A percentile compares a stretch with the other conserved stretches of the same genome.
phyloP scores from a whole-genome alignment of 2,888 invertebrate species.

The Rhodophaea formosa region DNA sequence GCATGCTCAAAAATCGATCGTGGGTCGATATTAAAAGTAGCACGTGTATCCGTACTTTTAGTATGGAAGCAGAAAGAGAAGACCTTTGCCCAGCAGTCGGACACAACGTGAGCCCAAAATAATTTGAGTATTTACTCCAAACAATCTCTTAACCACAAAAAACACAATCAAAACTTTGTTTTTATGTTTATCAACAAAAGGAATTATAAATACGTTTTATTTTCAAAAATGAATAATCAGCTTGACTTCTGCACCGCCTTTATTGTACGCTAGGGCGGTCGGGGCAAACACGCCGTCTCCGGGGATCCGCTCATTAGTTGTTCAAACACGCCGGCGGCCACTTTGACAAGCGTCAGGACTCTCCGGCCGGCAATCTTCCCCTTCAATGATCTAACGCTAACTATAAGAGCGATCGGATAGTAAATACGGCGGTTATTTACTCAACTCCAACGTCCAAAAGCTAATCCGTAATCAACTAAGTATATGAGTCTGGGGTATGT shows the following conservation, averaged over 20 bases:
- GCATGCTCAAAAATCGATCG: no score
- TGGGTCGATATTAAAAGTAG: no score
- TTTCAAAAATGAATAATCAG: not conserved
- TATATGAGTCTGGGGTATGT: no score
- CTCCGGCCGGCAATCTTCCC: conserved; percentile 55
- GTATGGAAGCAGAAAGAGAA: no score
- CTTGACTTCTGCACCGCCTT: not conserved
- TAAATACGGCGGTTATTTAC: conserved; percentile 29
- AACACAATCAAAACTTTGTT: no score
- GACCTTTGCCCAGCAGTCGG: no score
- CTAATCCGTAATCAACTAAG: conserved; percentile 13
- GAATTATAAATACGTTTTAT: no score
- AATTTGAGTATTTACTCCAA: no score
- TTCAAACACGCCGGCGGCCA: conserved; percentile 67
- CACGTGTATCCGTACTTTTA: no score
- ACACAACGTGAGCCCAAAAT: no score
- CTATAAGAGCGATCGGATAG: conserved; percentile 30
- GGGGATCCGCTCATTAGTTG: conserved; percentile 79
- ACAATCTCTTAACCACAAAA: no score
- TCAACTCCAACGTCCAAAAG: conserved; percentile 14
- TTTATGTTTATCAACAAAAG: no score
- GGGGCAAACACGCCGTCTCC: conserved; percentile 74
- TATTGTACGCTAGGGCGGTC: conserved; percentile 7
- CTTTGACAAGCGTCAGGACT: conserved; percentile 73
- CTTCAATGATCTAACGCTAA: conserved; percentile 65